These are phyloP conservation scores for Drosophila bunnanda DNA, from an alignment of 2,888 invertebrate species.

Conservation along the genomic window DNA sequence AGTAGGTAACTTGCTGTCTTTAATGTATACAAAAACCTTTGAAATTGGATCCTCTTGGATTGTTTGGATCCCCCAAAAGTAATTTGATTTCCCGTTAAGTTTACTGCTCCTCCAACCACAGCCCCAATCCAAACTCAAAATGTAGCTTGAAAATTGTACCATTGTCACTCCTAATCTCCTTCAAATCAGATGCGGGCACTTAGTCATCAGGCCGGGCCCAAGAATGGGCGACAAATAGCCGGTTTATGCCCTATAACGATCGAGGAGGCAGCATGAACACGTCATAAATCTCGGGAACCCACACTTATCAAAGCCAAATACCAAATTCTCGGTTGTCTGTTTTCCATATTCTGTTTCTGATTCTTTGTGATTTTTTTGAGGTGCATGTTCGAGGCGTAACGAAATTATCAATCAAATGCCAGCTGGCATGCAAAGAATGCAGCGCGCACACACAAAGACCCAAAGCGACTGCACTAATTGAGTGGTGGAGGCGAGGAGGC, in stretches of 20 bases:
- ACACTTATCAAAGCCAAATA: constrained; percentile 66
- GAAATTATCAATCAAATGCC: constrained; percentile 79
- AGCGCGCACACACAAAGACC: constrained; percentile 46
- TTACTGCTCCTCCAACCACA: neutral
- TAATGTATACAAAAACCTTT: neutral
- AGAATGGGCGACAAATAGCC: constrained; percentile 62
- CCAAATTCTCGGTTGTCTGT: constrained; percentile 42
- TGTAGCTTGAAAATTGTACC: constrained; percentile 27
- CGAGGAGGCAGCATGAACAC: constrained; percentile 39
- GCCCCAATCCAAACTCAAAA: constrained; percentile 5
- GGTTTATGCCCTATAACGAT: constrained; percentile 44
- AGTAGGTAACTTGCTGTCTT: neutral
- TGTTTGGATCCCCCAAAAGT: neutral
- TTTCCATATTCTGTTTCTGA: constrained; percentile 38
- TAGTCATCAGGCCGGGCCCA: constrained; percentile 50
- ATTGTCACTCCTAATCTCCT: constrained; percentile 27
- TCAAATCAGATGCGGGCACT: constrained; percentile 67
- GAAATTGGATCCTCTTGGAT: neutral
- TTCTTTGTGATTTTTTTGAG: constrained; percentile 21
- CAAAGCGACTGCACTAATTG: constrained; percentile 66
- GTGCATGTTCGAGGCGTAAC: constrained; percentile 73
- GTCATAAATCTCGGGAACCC: constrained; percentile 70
- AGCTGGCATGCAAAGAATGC: constrained; percentile 77
- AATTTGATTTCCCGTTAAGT: constrained; percentile 18
- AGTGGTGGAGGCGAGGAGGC: constrained; percentile 53